A percentile compares a stretch with the other conserved stretches of the same genome.
These are phyloP conservation scores for Melipona quadrifasciata DNA, from an alignment of 1,140 invertebrate genomes.

Conservation along the genomic window DNA sequence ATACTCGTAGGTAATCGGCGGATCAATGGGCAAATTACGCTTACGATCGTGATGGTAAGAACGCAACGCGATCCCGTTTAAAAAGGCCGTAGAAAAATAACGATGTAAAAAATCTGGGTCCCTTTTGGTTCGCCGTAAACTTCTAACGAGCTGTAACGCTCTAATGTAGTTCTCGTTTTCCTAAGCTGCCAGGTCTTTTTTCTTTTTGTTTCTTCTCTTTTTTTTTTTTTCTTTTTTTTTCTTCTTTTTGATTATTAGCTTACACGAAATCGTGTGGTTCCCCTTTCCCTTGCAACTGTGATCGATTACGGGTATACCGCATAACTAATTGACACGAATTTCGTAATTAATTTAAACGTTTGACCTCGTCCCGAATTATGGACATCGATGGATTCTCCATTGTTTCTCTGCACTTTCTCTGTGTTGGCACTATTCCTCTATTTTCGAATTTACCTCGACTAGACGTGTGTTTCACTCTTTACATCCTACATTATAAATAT, in stretches of 20 bases:
- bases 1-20: not conserved
- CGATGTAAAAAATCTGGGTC: slow-evolving; percentile 55
- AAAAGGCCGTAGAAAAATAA: slow-evolving; percentile 61
- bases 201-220: too few relatives aligned
- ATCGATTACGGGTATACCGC: not conserved
- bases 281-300: not conserved
- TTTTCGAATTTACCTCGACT: not conserved
- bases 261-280: not conserved
- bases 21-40: slow-evolving; percentile 35
- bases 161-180: not conserved
- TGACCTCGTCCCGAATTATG: slow-evolving; percentile 1
- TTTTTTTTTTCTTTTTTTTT: not conserved
- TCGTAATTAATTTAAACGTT: slow-evolving; percentile 31
- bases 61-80: slow-evolving; percentile 35
- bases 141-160: slow-evolving; percentile 14
- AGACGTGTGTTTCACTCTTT: not conserved
- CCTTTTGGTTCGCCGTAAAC: slow-evolving; percentile 21
- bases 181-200: slow-evolving; percentile 42
- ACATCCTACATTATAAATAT: too few relatives aligned
- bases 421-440: not conserved
- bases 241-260: not conserved
- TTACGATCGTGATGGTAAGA: slow-evolving; percentile 13
- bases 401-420: not conserved
- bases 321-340: slow-evolving; percentile 51
- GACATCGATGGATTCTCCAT: not conserved